Evolutionary conservation across 2,888 invertebrate species (phyloP).

Genomic region (Serripes groenlandicus): DNA sequence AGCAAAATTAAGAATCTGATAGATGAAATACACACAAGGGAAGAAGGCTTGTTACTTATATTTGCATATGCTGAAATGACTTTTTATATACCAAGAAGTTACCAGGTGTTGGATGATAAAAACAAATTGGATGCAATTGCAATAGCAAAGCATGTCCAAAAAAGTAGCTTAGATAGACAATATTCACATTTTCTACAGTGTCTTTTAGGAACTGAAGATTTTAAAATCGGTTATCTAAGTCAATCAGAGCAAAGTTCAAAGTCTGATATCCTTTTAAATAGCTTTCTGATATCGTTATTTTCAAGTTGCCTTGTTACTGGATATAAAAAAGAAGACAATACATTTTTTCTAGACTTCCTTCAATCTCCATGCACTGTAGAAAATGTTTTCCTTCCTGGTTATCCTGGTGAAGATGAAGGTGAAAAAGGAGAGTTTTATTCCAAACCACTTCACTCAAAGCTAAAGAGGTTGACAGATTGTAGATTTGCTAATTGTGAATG

Average conservation of each 20-base stretch:
- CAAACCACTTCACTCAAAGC: too few relatives aligned
- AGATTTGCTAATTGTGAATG: slow-evolving; percentile 2
- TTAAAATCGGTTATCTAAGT: slow-evolving; percentile 22
- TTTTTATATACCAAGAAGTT: slow-evolving; percentile 37
- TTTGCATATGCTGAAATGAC: slow-evolving; percentile 21
- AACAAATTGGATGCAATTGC: neutral
- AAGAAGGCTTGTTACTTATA: neutral
- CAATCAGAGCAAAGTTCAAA: slow-evolving; percentile 24
- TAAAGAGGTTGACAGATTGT: too few relatives aligned
- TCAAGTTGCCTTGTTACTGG: neutral
- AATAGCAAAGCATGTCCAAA: slow-evolving; percentile 1
- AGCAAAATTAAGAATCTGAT: neutral
- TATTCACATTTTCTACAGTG: slow-evolving; percentile 23
- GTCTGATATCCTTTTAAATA: slow-evolving; percentile 19
- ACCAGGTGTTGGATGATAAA: slow-evolving; percentile 24
- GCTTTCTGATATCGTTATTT: slow-evolving; percentile 19
- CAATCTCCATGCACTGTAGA: neutral
- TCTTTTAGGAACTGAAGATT: slow-evolving; percentile 41
- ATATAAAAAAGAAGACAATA: neutral
- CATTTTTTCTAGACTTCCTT: slow-evolving; percentile 23
- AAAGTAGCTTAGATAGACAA: neutral
- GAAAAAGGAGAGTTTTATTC: too few relatives aligned
- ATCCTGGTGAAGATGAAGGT: too few relatives aligned
- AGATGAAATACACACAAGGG: neutral
- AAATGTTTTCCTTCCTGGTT: too few relatives aligned